These are phyloP conservation scores for Magallana gigas DNA, from an alignment of 1,140 invertebrate genomes.

Conservation along the genomic window DNA sequence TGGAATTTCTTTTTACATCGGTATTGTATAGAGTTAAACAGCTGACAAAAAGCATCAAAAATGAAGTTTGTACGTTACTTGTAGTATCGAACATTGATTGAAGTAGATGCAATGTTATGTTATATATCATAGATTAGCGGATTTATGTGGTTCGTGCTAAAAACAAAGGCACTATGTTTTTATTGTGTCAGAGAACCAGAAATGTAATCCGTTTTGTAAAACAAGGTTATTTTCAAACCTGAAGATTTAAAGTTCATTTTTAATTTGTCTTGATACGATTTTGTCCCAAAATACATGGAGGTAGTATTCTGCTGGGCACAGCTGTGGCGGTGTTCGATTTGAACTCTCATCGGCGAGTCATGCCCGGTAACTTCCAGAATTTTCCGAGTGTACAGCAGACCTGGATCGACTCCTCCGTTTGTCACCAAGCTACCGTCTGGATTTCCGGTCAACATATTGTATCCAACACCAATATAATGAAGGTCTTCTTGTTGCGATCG, in stretches of 20 bases:
- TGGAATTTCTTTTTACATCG: background rate
- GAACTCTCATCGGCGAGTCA: background rate
- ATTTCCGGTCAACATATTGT: background rate
- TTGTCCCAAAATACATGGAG: background rate
- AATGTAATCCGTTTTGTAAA: too few relatives aligned
- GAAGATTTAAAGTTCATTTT: background rate
- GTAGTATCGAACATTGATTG: too few relatives aligned
- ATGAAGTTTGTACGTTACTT: background rate
- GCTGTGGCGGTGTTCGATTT: background rate
- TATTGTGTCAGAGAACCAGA: too few relatives aligned
- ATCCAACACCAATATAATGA: background rate
- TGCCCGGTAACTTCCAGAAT: background rate
- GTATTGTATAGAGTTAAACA: background rate
- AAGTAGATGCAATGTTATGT: too few relatives aligned
- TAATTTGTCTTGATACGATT: constrained; percentile 8
- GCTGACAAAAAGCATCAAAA: background rate
- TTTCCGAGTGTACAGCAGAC: background rate
- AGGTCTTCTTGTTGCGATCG: background rate
- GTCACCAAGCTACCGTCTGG: background rate
- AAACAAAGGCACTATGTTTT: too few relatives aligned
- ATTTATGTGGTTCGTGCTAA: too few relatives aligned
- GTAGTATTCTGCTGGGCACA: background rate
- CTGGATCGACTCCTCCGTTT: background rate
- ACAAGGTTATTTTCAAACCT: background rate
- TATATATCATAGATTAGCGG: too few relatives aligned